phyloP scores from a whole-genome alignment of 2,113 vertebrate genomes.

The Callospermophilus lateralis region DNA sequence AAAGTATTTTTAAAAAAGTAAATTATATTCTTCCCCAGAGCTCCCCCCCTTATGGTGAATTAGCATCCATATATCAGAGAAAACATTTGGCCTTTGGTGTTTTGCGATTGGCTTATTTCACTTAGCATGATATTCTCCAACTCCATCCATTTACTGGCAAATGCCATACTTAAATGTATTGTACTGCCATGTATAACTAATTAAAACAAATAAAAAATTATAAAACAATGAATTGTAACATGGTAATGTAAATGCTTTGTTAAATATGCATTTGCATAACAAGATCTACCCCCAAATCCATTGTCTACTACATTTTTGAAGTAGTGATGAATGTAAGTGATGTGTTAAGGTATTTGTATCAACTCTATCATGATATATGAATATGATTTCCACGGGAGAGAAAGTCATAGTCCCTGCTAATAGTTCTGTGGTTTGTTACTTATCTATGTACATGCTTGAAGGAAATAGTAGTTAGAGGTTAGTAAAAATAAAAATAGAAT shows the following conservation, averaged over 20 bases:
- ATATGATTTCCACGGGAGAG: background rate
- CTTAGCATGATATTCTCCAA: too few relatives aligned
- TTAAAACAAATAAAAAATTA: too few relatives aligned
- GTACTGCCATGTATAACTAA: too few relatives aligned
- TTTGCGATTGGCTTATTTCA: too few relatives aligned
- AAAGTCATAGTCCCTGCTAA: background rate
- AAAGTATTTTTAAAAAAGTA: conserved; percentile 1
- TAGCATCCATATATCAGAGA: too few relatives aligned
- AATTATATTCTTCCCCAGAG: background rate
- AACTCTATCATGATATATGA: background rate
- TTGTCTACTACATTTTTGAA: conserved; percentile 42
- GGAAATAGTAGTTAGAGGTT: conserved; percentile 27
- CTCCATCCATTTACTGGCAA: too few relatives aligned
- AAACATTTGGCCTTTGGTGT: too few relatives aligned
- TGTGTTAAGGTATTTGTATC: background rate
- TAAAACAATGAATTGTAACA: background rate
- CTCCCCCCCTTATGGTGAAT: too few relatives aligned
- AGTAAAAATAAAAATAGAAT: conserved; percentile 19
- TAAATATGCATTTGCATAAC: background rate
- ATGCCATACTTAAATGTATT: too few relatives aligned
- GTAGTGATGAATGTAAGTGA: background rate
- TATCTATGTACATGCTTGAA: background rate
- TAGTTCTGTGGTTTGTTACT: conserved; percentile 9
- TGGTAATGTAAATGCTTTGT: background rate
- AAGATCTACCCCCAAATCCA: background rate